These are phyloP conservation scores for Drosophila longiperda DNA, from an alignment of 2,888 invertebrate species.

Conservation along the genomic window DNA sequence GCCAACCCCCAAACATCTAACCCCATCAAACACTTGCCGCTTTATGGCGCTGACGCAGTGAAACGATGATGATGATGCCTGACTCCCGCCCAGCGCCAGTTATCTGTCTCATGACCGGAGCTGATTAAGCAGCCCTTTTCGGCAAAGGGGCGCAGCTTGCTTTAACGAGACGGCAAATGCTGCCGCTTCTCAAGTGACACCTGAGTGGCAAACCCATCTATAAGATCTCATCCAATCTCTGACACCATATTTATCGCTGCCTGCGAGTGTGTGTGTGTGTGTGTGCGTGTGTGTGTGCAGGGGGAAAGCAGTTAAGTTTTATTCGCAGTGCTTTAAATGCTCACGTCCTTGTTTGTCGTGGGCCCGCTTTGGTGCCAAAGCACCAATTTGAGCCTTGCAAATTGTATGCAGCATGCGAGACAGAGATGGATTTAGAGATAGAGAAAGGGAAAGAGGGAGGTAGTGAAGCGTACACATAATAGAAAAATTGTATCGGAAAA, in stretches of 20 bases:
- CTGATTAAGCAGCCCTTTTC: slow-evolving; percentile 62
- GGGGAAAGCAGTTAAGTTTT: slow-evolving; percentile 70
- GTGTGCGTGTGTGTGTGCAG: slow-evolving; percentile 15
- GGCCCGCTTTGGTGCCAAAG: slow-evolving; percentile 31
- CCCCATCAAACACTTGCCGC: slow-evolving; percentile 15
- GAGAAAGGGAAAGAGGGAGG: neutral
- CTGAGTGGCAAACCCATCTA: slow-evolving; percentile 48
- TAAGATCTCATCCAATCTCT: slow-evolving; percentile 18
- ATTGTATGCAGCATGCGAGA: slow-evolving; percentile 41
- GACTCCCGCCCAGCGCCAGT: slow-evolving; percentile 53
- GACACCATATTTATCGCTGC: slow-evolving; percentile 9
- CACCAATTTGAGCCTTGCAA: slow-evolving; percentile 66
- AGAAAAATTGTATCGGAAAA: neutral
- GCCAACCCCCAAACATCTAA: slow-evolving; percentile 3
- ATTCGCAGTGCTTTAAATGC: slow-evolving; percentile 72
- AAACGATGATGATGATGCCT: slow-evolving; percentile 49
- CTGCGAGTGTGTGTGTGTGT: slow-evolving; percentile 15
- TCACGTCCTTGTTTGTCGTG: slow-evolving; percentile 61
- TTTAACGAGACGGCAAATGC: slow-evolving; percentile 55
- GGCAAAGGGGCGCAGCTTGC: slow-evolving; percentile 45
- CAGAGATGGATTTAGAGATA: neutral
- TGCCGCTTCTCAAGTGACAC: slow-evolving; percentile 47
- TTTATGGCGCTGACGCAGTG: slow-evolving; percentile 67
- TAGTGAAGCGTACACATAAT: neutral
- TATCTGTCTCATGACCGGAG: slow-evolving; percentile 60